Evolutionary conservation across 2,113 vertebrate genomes (phyloP).

Genomic region (Ophthalmolycus amberensis): DNA sequence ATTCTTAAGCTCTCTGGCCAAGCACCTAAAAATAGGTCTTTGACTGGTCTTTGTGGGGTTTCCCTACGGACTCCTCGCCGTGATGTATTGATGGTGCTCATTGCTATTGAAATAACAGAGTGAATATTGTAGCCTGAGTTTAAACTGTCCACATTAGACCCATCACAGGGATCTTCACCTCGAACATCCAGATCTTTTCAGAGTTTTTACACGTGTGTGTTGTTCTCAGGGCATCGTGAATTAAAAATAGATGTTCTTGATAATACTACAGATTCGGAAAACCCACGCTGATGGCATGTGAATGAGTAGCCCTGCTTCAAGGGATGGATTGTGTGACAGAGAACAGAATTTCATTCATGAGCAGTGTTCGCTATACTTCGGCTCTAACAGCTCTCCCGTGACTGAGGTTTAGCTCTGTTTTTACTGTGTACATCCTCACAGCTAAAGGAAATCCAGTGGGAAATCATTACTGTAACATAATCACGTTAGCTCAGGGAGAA

Average conservation of each 20-base stretch:
- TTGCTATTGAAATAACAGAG: background rate
- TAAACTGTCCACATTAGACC: background rate
- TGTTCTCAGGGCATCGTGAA: background rate
- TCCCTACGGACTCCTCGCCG: background rate
- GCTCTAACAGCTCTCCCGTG: slow-evolving; percentile 45
- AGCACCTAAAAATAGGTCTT: slow-evolving; percentile 35
- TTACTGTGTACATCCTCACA: slow-evolving; percentile 6
- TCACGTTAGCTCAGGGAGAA: slow-evolving; percentile 8
- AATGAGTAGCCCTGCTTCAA: background rate
- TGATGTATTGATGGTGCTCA: background rate
- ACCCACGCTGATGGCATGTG: background rate
- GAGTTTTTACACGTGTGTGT: background rate
- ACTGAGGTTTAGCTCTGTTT: slow-evolving; percentile 27
- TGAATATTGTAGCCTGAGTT: background rate
- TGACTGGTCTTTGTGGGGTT: background rate
- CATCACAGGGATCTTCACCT: background rate
- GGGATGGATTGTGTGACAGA: slow-evolving; percentile 13
- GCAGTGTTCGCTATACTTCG: background rate
- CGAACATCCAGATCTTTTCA: background rate
- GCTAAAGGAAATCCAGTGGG: slow-evolving; percentile 8
- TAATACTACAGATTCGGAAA: background rate
- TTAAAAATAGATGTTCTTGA: background rate
- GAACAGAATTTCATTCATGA: slow-evolving; percentile 59
- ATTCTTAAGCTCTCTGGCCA: slow-evolving; percentile 17
- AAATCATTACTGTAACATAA: slow-evolving; percentile 22